Base-by-base conservation (phyloP, 2,888 invertebrate species). In the Drosophila putrida region DNA sequence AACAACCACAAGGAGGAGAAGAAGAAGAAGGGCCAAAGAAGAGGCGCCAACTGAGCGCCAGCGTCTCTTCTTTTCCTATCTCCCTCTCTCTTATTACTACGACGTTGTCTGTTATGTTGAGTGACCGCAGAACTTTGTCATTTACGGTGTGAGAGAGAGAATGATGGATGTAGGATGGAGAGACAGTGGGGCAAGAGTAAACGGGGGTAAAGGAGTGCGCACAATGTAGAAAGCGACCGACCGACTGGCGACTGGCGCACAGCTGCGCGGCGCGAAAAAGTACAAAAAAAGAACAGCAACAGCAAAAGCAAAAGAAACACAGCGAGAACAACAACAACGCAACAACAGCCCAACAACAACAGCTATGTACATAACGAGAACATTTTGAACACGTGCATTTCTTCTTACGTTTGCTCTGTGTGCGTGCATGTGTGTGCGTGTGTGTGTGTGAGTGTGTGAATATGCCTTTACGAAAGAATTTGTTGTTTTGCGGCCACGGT, bases 221-320 rank as follows among this genome's bases (percentile, higher is more conserved):
- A 71, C 75, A 73, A 65, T 71, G 85, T 84, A 81, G 80, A 84
- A 85, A 87, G 82, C 88, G 77, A 78, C 82, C 88, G 77, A 78
- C 82, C 82, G 83, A 88, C 82, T 80, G 80, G 82, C 88, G 83
- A 87, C 88, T 83, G 83, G 75, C 88, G 83, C 83, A 88, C 83
- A 83, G 83, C 83, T 83, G 83, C 85, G 88, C 85, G 85, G 80
- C 84, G 74, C 80, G 72, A 83, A 84, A 79, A 74, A 60, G 64
- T 68, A 74, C 72, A 69, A 69, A 75, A 73, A 78, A 78, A 76
- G 65, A 76, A 80, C 75, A 75, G 51, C 57, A 76, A 71, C 55
- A 69, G 67, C 58, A 70, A 58, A 57, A 69, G 67, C 58, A 70
- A 58, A 57, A 55, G 57, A 64, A 79, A 80, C 57, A 62, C 58